A percentile compares a stretch with the other conserved stretches of the same genome.
Conservation (phyloP, 2,797 vertebrate genomes). For the Eulemur coronatus region DNA sequence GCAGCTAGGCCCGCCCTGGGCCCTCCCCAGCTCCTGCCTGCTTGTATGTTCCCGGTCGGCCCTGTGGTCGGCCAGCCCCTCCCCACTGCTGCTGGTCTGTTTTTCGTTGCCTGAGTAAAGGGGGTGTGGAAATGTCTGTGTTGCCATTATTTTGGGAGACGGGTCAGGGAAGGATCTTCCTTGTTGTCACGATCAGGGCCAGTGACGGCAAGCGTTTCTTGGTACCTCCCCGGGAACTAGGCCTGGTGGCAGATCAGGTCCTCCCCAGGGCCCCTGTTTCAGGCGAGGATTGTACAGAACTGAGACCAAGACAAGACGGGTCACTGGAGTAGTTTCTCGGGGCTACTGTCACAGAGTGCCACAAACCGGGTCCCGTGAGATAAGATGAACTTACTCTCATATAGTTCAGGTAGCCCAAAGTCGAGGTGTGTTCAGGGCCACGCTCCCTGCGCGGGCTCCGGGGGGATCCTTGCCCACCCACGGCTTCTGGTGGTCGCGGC, state of each 20-base stretch:
- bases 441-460: fast-evolving
- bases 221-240: neutral
- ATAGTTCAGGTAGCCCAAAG: neutral
- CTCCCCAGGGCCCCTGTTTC: fast-evolving
- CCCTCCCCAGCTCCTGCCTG: fast-evolving
- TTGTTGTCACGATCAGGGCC: neutral
- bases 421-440: no score
- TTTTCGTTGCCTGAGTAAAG: constrained; percentile 4
- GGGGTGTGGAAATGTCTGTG: fast-evolving
- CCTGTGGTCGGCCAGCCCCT: fast-evolving
- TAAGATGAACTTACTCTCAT: neutral
- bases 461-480: neutral
- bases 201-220: neutral
- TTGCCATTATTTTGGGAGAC: neutral
- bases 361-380: neutral
- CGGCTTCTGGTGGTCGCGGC: no score
- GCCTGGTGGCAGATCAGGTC: no score
- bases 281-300: neutral
- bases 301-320: neutral
- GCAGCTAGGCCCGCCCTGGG: neutral
- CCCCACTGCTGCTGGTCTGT: neutral
- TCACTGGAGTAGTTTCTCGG: neutral
- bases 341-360: neutral
- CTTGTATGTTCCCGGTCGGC: no score
- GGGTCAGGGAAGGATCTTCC: fast-evolving